A percentile compares a stretch with the other conserved stretches of the same genome.
Conservation (phyloP, 1,140 invertebrate genomes). For the Metopolophium dirhodum region DNA sequence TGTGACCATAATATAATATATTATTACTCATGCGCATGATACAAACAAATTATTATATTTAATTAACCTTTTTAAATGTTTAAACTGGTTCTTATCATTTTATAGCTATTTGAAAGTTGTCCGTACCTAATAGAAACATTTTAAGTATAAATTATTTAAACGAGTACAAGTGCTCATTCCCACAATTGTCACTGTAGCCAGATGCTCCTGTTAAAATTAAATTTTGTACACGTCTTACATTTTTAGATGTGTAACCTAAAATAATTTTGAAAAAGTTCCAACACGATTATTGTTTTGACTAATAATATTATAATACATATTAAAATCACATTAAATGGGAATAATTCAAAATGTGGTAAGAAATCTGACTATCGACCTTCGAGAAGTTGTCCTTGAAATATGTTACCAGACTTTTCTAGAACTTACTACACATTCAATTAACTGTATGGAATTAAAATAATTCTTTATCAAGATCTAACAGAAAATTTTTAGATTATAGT, state of each 20-base stretch:
- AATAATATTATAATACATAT: background rate
- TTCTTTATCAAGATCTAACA: slow-evolving; percentile 20
- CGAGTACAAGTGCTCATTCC: background rate
- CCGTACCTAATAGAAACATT: background rate
- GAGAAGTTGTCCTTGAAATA: slow-evolving; percentile 28
- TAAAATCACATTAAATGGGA: background rate
- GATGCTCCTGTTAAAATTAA: background rate
- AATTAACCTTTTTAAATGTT: background rate
- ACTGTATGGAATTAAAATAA: background rate
- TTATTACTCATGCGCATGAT: background rate
- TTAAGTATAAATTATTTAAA: slow-evolving; percentile 9
- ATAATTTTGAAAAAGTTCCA: background rate
- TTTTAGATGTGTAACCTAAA: background rate
- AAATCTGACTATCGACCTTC: slow-evolving; percentile 23
- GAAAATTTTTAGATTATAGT: background rate
- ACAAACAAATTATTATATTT: background rate
- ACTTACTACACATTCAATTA: background rate
- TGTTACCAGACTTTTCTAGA: slow-evolving; percentile 29
- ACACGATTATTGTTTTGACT: background rate
- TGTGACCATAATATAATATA: background rate
- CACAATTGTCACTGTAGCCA: background rate
- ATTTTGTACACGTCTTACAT: background rate
- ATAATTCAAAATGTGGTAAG: background rate
- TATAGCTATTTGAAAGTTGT: background rate
- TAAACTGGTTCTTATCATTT: slow-evolving; percentile 21